These are phyloP conservation scores for Coregonus clupeaformis DNA, from an alignment of 2,113 vertebrate genomes.

Conservation along the genomic window DNA sequence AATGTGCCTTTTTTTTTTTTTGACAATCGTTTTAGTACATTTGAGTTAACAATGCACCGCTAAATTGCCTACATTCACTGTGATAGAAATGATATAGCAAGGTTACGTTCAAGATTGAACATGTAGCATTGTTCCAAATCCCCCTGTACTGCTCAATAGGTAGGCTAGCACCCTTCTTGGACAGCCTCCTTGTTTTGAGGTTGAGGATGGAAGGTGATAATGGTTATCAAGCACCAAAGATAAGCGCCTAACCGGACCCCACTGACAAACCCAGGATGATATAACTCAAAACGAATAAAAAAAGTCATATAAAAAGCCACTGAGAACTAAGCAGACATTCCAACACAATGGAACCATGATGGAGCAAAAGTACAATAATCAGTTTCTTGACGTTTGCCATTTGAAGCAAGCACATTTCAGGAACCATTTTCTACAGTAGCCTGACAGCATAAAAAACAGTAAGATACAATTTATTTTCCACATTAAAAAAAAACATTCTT, in stretches of 20 bases:
- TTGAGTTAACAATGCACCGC: constrained; percentile 17
- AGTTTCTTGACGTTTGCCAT: constrained; percentile 1
- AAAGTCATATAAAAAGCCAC: constrained; percentile 36
- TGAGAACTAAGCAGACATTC: constrained; percentile 68
- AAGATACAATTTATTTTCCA: neutral
- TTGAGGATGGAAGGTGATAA: constrained; percentile 50
- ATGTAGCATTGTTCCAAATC: constrained; percentile 16
- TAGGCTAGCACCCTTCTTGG: constrained; percentile 13
- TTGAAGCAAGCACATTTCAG: constrained; percentile 9
- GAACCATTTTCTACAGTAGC: constrained; percentile 59
- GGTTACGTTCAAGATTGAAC: constrained; percentile 48
- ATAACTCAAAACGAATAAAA: neutral
- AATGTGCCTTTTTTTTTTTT: neutral
- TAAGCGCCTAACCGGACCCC: constrained; percentile 58
- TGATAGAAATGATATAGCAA: constrained; percentile 24
- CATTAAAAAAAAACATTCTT: constrained; percentile 13
- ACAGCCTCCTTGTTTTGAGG: constrained; percentile 40
- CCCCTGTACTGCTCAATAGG: constrained; percentile 23
- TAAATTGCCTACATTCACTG: constrained; percentile 54
- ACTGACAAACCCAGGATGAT: constrained; percentile 23
- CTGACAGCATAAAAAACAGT: constrained; percentile 41
- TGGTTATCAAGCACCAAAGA: constrained; percentile 56
- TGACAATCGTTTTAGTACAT: constrained; percentile 14
- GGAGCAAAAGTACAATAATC: constrained; percentile 71
- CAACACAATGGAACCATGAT: constrained; percentile 81